A percentile compares a stretch with the other conserved stretches of the same genome.
Evolutionary conservation across 2,888 invertebrate genomes (phyloP).

Genomic region (Drosophila mimica): DNA sequence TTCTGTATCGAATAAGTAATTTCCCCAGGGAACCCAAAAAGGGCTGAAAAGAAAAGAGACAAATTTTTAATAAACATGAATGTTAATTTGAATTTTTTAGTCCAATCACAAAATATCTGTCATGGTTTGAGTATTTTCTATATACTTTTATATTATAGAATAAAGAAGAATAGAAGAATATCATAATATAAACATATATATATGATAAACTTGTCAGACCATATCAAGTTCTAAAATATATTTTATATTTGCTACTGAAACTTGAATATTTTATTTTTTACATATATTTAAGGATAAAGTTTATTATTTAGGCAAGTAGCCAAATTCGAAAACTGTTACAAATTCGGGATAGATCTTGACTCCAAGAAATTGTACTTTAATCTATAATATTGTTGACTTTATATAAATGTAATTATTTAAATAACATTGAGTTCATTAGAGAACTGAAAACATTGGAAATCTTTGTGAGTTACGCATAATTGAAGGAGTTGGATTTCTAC

Average conservation of each 20-base stretch:
- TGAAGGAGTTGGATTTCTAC: constrained; percentile 26
- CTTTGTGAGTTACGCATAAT: neutral
- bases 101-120: neutral
- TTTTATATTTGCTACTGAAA: neutral
- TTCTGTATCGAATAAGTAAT: neutral
- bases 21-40: neutral
- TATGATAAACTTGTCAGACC: neutral
- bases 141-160: too few relatives aligned
- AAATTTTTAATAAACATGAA: neutral
- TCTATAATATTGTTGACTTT: neutral
- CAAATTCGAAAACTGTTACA: accelerated
- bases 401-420: neutral
- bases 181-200: too few relatives aligned
- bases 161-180: too few relatives aligned
- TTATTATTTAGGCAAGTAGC: neutral
- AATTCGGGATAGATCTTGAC: neutral
- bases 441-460: too few relatives aligned
- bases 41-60: neutral
- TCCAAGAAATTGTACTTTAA: neutral
- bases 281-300: neutral
- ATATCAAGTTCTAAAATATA: neutral
- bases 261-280: neutral
- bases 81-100: neutral
- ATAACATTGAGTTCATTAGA: neutral
- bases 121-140: neutral